Evolutionary conservation across 2,888 invertebrate species (phyloP).

Genomic region (Empis stercorea): DNA sequence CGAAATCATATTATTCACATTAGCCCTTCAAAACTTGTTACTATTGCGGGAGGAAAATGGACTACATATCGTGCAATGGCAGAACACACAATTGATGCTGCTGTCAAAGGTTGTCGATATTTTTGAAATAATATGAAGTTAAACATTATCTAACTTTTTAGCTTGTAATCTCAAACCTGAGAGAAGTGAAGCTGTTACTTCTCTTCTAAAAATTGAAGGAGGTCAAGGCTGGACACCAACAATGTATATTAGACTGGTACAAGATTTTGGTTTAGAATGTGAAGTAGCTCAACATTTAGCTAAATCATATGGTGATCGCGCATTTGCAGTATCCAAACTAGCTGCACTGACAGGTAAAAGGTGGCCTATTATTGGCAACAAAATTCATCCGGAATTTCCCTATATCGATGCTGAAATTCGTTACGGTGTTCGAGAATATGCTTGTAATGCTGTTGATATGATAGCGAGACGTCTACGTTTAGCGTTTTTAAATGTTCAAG

Average conservation of each 20-base stretch:
- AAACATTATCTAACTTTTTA: slow-evolving; percentile 31
- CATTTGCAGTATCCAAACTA: slow-evolving; percentile 94
- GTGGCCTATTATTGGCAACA: slow-evolving; percentile 96
- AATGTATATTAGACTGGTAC: slow-evolving; percentile 94
- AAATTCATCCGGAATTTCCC: slow-evolving; percentile 95
- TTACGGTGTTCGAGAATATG: slow-evolving; percentile 94
- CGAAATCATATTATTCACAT: slow-evolving; percentile 98
- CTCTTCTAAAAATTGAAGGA: slow-evolving; percentile 88
- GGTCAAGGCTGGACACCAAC: slow-evolving; percentile 96
- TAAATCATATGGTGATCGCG: slow-evolving; percentile 92
- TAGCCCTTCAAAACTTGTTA: slow-evolving; percentile 77
- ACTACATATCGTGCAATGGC: slow-evolving; percentile 99
- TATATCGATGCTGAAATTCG: slow-evolving; percentile 93
- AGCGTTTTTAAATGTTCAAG: slow-evolving; percentile 94
- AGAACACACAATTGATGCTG: slow-evolving; percentile 86
- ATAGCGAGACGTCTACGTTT: slow-evolving; percentile 86
- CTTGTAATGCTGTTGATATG: slow-evolving; percentile 91
- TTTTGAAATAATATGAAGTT: not conserved
- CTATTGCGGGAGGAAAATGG: slow-evolving; percentile 99
- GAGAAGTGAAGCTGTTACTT: slow-evolving; percentile 60
- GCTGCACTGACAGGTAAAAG: slow-evolving; percentile 90
- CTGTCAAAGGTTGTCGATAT: slow-evolving; percentile 43
- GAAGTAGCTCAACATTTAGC: slow-evolving; percentile 95
- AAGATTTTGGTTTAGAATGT: slow-evolving; percentile 96
- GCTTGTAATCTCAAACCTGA: slow-evolving; percentile 62